Evolutionary conservation across 2,797 vertebrate species (phyloP), one percentile per base, ranked within the genome.

Genomic region (Acipenser transmontanus): DNA sequence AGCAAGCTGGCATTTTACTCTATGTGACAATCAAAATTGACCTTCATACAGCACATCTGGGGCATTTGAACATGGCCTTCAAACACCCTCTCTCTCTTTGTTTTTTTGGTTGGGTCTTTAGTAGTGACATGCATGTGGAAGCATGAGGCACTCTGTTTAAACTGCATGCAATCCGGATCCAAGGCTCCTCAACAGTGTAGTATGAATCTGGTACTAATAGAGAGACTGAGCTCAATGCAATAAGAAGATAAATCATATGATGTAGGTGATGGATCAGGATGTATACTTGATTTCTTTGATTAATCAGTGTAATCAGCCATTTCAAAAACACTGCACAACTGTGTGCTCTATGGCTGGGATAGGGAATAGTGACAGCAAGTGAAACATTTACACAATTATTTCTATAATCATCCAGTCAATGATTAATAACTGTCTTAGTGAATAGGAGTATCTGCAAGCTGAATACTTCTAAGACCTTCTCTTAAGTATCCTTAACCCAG

Each of bases 361-460:
- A 54, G 7, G 49, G 62, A 56, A 63, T 47, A 13, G 14, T 72
- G 64, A 63, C 68, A 75, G 77, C 34, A 77, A 11, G 69, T 62
- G 67, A 78, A 81, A 74, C 64, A 65, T 73, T 73, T 72, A 69
- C 71, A 73, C 71, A 62, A 78, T 81, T 79, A 82, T 81, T 77
- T 78, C 65, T 59, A 64, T 68, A 70, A 70, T 82, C 80, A 78
- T 78, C 84, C 81, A 82, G 74, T 62, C 67, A 76, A 80, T 84
- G 78, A 83, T 87, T 79, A 81, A 82, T 84, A 81, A 11, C 64
- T 13, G 59, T 63, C 74, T 82, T 79, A 74, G 66, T 87, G 76
- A 72, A 71, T 7, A 74, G 76, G 72, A 62, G 74, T 77, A 81
- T 82, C 74, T 85, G 75, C 77, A 78, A 78, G 78, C 75, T 82